A percentile compares a stretch with the other conserved stretches of the same genome.
These are phyloP conservation scores for Mercenaria mercenaria DNA, from an alignment of 1,140 invertebrate genomes.

Conservation along the genomic window DNA sequence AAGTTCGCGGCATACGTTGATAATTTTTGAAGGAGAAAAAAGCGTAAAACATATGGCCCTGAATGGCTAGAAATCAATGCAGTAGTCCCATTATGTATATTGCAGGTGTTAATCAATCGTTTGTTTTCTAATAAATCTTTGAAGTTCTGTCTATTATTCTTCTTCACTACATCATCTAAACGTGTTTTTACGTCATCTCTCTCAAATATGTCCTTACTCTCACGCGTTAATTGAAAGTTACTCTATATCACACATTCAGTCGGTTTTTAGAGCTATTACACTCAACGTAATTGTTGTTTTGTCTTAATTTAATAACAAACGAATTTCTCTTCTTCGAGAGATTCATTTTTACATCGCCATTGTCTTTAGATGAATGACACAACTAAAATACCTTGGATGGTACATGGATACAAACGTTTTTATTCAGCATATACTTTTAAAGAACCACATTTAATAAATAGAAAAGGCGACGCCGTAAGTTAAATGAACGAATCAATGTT, in stretches of 20 bases:
- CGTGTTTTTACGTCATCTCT: background rate
- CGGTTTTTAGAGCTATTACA: background rate
- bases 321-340: background rate
- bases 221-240: background rate
- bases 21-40: too few species aligned
- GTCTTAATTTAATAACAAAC: constrained; percentile 6
- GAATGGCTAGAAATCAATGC: background rate
- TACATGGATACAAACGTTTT: too few species aligned
- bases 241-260: background rate
- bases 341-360: too few species aligned
- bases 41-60: too few species aligned
- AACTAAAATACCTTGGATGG: too few species aligned
- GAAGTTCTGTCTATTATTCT: background rate
- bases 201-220: background rate
- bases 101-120: background rate
- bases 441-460: too few species aligned
- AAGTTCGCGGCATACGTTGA: too few species aligned
- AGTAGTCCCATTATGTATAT: background rate
- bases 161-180: constrained; percentile 29
- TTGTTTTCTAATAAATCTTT: background rate
- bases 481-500: too few species aligned
- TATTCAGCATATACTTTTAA: too few species aligned
- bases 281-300: background rate
- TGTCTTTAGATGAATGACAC: too few species aligned
- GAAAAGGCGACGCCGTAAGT: too few species aligned